Conservation (phyloP, 2,888 invertebrate genomes). For the Drosophila basisetae region DNA sequence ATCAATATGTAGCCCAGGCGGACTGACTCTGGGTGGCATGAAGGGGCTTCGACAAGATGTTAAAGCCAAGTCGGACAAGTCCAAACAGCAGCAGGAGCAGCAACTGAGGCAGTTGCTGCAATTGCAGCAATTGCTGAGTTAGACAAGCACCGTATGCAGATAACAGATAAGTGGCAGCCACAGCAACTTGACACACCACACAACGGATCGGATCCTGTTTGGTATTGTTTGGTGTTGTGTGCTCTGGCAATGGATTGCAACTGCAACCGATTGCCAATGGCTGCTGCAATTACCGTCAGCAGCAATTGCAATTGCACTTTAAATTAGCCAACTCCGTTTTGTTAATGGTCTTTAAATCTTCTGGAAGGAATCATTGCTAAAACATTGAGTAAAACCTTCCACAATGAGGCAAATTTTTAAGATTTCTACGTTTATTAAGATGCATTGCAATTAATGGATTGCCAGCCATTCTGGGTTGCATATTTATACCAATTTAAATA, state of each 20-base stretch:
- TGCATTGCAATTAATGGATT: neutral
- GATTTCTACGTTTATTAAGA: neutral
- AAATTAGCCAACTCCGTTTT: neutral
- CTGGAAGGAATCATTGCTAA: neutral
- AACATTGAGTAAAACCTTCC: neutral
- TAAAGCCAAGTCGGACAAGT: slow-evolving; percentile 22
- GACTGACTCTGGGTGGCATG: neutral
- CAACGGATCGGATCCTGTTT: slow-evolving; percentile 1
- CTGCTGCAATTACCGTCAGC: neutral
- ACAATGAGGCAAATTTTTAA: neutral
- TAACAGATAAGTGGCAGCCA: slow-evolving; percentile 49
- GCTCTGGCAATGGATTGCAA: slow-evolving; percentile 53
- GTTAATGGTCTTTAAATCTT: neutral
- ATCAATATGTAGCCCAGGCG: slow-evolving; percentile 59
- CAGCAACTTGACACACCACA: neutral
- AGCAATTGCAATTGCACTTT: neutral
- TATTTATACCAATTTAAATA: neutral
- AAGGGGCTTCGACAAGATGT: slow-evolving; percentile 9
- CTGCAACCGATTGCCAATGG: slow-evolving; percentile 28
- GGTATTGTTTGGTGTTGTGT: slow-evolving; percentile 20
- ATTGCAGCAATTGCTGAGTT: slow-evolving; percentile 8
- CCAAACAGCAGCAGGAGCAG: neutral
- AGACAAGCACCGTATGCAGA: slow-evolving; percentile 58
- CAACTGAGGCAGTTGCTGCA: slow-evolving; percentile 2
- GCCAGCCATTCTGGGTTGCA: neutral